Percentiles rank a stretch among this genome's conserved stretches.
phyloP scores from a whole-genome alignment of 1,140 invertebrate species.

The Heliothis virescens region DNA sequence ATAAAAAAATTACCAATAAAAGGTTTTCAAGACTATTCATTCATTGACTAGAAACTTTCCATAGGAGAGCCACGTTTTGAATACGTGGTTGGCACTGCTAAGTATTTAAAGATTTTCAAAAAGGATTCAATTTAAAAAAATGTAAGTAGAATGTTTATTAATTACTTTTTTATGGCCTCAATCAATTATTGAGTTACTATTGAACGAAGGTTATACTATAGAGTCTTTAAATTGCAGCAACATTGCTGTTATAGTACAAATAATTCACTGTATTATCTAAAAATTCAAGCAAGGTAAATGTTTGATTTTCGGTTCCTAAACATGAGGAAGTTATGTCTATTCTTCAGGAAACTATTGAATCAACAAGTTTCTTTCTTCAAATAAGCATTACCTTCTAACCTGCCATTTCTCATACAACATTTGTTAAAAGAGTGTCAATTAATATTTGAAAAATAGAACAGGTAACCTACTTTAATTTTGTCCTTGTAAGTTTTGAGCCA shows the following conservation, averaged over 20 bases:
- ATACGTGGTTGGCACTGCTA: neutral
- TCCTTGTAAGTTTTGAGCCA: neutral
- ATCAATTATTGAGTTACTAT: too few species aligned
- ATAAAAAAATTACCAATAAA: conserved; percentile 2
- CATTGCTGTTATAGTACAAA: neutral
- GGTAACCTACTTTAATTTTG: conserved; percentile 5
- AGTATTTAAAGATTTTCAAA: neutral
- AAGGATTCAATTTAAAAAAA: neutral
- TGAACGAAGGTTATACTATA: too few species aligned
- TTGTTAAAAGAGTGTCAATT: neutral
- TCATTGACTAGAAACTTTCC: neutral
- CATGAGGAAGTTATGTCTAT: conserved; percentile 41
- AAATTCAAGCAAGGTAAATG: neutral
- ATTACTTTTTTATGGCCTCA: too few species aligned
- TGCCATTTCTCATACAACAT: neutral
- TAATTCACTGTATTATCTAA: neutral
- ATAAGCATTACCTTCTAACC: neutral
- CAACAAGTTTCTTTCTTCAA: neutral
- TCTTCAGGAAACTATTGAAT: conserved; percentile 13
- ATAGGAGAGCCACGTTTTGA: neutral
- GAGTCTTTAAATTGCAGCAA: neutral
- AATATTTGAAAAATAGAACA: neutral
- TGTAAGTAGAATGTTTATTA: neutral
- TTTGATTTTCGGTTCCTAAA: neutral
- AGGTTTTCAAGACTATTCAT: neutral